Evolutionary conservation across 2,888 invertebrate genomes (phyloP).

Genomic region (Dicranocentrus wangi): DNA sequence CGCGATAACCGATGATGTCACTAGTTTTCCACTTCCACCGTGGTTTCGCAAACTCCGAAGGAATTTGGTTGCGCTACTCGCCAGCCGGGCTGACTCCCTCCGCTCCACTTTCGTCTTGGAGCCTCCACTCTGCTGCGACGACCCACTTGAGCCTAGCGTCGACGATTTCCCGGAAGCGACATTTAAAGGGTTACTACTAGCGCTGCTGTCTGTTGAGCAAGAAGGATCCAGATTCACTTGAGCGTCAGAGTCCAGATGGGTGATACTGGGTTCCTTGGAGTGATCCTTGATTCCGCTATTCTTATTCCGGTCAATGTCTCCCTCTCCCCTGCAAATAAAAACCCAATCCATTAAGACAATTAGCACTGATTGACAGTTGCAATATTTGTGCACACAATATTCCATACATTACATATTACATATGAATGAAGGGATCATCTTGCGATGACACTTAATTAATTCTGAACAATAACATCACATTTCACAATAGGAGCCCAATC

Average conservation of each 20-base stretch:
- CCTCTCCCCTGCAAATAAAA: slow-evolving; percentile 68
- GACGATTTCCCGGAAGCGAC: slow-evolving; percentile 26
- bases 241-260: slow-evolving; percentile 46
- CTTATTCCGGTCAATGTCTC: slow-evolving; percentile 63
- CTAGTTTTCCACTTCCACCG: slow-evolving; percentile 56
- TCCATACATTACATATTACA: no score
- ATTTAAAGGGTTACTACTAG: slow-evolving; percentile 12
- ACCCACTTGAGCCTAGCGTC: slow-evolving; percentile 46
- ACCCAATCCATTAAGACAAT: no score
- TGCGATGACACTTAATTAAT: no score
- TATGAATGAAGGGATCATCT: no score
- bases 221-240: slow-evolving; percentile 59
- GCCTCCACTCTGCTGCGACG: slow-evolving; percentile 12
- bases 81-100: slow-evolving; percentile 69
- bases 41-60: slow-evolving; percentile 67
- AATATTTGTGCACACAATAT: no score
- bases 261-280: slow-evolving; percentile 43
- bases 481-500: no score
- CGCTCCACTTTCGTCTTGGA: slow-evolving; percentile 69
- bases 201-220: slow-evolving; percentile 40
- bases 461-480: no score
- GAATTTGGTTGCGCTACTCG: slow-evolving; percentile 72
- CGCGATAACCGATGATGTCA: slow-evolving; percentile 47
- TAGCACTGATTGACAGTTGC: no score
- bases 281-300: slow-evolving; percentile 45